These are phyloP conservation scores for Patella depressa DNA, from an alignment of 2,888 invertebrate genomes.

Conservation along the genomic window DNA sequence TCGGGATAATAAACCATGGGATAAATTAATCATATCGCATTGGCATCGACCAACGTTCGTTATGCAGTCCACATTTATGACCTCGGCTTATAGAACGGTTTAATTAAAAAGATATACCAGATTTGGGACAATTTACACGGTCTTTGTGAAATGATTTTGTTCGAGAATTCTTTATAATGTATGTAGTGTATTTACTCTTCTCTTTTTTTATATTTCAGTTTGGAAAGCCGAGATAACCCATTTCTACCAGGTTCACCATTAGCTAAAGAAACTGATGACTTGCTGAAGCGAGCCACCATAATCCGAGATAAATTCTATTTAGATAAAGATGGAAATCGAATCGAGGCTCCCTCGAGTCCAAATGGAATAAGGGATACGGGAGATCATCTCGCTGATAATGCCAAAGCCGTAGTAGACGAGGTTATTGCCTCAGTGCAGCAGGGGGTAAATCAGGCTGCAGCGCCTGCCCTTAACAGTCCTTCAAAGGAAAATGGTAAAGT, in stretches of 20 bases:
- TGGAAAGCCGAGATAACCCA: conserved; percentile 97
- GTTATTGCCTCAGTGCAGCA: conserved; percentile 32
- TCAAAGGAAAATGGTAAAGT: conserved; percentile 52
- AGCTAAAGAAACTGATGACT: conserved; percentile 94
- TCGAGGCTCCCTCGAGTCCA: conserved; percentile 15
- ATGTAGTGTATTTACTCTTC: not conserved
- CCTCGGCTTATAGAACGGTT: no score
- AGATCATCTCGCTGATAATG: conserved; percentile 9
- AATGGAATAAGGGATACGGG: conserved; percentile 23
- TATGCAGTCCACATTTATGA: no score
- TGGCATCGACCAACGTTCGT: no score
- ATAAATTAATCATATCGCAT: no score
- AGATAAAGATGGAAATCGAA: conserved; percentile 50
- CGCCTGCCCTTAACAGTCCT: conserved; percentile 32
- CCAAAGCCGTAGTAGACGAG: conserved; percentile 35
- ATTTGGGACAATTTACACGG: no score
- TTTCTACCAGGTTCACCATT: conserved; percentile 97
- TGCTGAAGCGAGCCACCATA: conserved; percentile 80
- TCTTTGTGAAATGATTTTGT: no score
- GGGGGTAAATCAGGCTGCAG: conserved; percentile 25
- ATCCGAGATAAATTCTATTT: conserved; percentile 65
- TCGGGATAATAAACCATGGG: no score
- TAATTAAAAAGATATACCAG: no score
- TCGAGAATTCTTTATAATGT: no score
- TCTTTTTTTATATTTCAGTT: conserved; percentile 76